Conservation (phyloP, 2,888 invertebrate genomes). For the Lysandra coridon region DNA sequence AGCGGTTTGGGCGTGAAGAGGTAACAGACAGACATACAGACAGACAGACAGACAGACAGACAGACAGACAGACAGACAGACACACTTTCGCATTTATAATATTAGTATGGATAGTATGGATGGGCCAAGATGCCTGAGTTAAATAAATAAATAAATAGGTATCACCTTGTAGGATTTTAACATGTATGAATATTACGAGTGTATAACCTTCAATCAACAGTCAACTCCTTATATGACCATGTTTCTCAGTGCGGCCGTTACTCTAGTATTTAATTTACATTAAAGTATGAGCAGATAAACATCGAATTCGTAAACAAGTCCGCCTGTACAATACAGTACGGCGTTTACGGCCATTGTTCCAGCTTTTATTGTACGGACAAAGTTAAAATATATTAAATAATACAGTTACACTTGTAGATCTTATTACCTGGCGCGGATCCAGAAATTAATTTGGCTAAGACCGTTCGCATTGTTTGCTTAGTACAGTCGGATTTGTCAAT, state of each 20-base stretch:
- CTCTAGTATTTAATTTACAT: background rate
- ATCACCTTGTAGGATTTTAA: no score
- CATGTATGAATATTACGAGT: no score
- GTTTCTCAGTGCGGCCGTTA: background rate
- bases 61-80: no score
- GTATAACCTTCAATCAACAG: no score
- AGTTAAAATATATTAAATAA: constrained; percentile 4
- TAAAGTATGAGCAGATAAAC: constrained; percentile 26
- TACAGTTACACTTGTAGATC: background rate
- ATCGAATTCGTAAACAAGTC: constrained; percentile 23
- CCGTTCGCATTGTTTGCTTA: constrained; percentile 1
- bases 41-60: no score
- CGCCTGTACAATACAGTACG: constrained; percentile 11
- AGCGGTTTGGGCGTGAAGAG: no score
- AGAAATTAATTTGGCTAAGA: constrained; percentile 21
- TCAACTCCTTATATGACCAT: background rate
- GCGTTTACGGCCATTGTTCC: constrained; percentile 23
- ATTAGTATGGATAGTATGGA: no score
- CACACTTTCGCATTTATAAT: no score
- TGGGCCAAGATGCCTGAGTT: no score
- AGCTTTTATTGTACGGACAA: constrained; percentile 22
- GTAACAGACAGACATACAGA: no score
- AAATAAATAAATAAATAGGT: no score
- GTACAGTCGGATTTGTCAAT: background rate
- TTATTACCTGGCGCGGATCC: constrained; percentile 24